Evolutionary conservation across 2,888 invertebrate genomes (phyloP).

Genomic region (Cantharis rustica): DNA sequence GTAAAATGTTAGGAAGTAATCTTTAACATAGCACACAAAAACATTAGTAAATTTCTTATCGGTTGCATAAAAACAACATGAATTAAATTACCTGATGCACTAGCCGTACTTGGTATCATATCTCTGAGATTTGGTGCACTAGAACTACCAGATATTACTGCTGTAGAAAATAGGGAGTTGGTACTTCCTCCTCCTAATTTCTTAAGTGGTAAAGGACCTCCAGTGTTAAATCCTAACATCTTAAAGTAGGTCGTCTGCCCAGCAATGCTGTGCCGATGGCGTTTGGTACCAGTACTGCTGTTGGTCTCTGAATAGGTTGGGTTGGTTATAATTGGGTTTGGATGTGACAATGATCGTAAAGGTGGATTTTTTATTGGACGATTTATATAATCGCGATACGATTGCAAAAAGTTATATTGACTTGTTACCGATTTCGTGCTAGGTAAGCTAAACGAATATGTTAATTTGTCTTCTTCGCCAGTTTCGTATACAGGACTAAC

Average conservation of each 20-base stretch:
- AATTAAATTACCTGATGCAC: constrained; percentile 70
- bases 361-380: constrained; percentile 9
- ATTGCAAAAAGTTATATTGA: constrained; percentile 8
- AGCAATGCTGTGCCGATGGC: constrained; percentile 94
- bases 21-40: background rate
- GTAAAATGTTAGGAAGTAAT: background rate
- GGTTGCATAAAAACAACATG: background rate
- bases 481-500: background rate
- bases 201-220: constrained; percentile 61
- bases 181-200: constrained; percentile 70
- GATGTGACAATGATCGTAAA: constrained; percentile 48
- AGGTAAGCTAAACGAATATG: constrained; percentile 4
- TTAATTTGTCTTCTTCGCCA: background rate
- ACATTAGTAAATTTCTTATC: background rate
- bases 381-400: constrained; percentile 5
- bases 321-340: constrained; percentile 43
- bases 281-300: constrained; percentile 61
- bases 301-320: constrained; percentile 52
- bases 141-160: constrained; percentile 93
- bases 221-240: constrained; percentile 81
- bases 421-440: background rate
- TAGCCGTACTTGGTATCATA: constrained; percentile 78
- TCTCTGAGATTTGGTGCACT: constrained; percentile 89
- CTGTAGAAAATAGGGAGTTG: constrained; percentile 92
- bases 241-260: constrained; percentile 94